These are phyloP conservation scores for Idris sp. DNA, from an alignment of 1,140 invertebrate species.

Conservation along the genomic window DNA sequence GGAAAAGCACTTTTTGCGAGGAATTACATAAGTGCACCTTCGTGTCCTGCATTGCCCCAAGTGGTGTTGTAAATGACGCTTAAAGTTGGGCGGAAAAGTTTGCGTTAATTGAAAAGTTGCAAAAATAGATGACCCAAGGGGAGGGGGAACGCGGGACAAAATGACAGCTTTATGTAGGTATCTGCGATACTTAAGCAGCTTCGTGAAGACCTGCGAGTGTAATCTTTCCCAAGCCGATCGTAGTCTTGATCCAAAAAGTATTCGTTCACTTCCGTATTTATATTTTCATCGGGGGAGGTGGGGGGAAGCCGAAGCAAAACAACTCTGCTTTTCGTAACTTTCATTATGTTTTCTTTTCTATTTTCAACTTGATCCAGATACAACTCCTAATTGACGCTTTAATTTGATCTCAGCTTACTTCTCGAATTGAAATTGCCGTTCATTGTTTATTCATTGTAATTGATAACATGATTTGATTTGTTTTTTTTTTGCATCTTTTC, in stretches of 20 bases:
- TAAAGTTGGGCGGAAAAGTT: slow-evolving; percentile 44
- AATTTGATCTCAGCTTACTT: too few relatives aligned
- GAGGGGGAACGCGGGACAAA: background rate
- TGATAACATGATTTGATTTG: too few relatives aligned
- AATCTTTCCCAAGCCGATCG: slow-evolving; percentile 62
- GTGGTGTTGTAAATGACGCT: slow-evolving; percentile 43
- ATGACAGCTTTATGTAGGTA: slow-evolving; percentile 32
- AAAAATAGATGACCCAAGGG: slow-evolving; percentile 38
- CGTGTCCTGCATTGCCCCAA: slow-evolving; percentile 34
- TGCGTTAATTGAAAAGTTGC: slow-evolving; percentile 58
- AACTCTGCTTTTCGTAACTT: background rate
- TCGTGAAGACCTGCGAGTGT: slow-evolving; percentile 63
- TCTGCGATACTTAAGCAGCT: slow-evolving; percentile 61
- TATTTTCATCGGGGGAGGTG: slow-evolving; percentile 29
- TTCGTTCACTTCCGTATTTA: slow-evolving; percentile 38
- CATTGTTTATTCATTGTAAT: too few relatives aligned
- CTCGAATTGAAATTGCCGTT: too few relatives aligned
- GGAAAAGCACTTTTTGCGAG: slow-evolving; percentile 30
- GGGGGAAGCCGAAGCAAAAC: too few relatives aligned
- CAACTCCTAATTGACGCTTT: too few relatives aligned
- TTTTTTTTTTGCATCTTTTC: too few relatives aligned
- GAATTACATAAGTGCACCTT: slow-evolving; percentile 46
- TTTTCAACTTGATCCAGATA: too few relatives aligned
- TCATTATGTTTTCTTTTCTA: background rate
- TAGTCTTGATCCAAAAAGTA: slow-evolving; percentile 34